Evolutionary conservation across 2,888 invertebrate species (phyloP).

Genomic region (Sinelater perroti): DNA sequence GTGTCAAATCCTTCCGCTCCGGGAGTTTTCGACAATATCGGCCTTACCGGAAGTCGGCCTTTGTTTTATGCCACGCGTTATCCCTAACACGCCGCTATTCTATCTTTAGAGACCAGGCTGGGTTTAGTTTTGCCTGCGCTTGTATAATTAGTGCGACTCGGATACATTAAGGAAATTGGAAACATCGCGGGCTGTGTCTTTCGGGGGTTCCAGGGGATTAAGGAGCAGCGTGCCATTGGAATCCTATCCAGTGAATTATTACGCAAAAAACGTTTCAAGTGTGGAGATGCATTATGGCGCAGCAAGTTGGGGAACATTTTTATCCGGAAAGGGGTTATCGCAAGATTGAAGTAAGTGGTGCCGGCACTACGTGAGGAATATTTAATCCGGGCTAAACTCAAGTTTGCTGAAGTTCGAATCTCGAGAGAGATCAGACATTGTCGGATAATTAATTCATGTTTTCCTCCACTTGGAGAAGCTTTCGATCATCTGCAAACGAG

Average conservation of each 20-base stretch:
- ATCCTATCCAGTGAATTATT: too few relatives aligned
- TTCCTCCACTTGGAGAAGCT: constrained; percentile 49
- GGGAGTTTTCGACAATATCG: constrained; percentile 50
- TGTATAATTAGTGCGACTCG: constrained; percentile 30
- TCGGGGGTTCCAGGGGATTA: too few relatives aligned
- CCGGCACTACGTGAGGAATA: constrained; percentile 35
- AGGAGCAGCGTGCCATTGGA: too few relatives aligned
- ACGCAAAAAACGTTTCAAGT: too few relatives aligned
- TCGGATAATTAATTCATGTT: constrained; percentile 55
- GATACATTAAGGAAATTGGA: constrained; percentile 36
- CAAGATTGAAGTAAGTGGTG: too few relatives aligned
- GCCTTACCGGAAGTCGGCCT: constrained; percentile 44
- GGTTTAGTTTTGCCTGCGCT: constrained; percentile 33
- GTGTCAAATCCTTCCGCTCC: constrained; percentile 57
- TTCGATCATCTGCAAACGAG: constrained; percentile 48
- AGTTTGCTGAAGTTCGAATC: constrained; percentile 44
- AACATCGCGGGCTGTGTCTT: too few relatives aligned
- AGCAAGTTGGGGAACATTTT: too few relatives aligned
- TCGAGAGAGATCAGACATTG: constrained; percentile 49
- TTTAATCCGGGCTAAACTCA: constrained; percentile 35
- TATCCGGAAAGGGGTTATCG: too few relatives aligned
- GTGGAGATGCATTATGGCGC: too few relatives aligned
- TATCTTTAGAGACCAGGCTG: constrained; percentile 38
- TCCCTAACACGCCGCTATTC: constrained; percentile 43
- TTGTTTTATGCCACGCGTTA: constrained; percentile 43